A percentile compares a stretch with the other conserved stretches of the same genome.
These are phyloP conservation scores for Drosophila kanapiae DNA, from an alignment of 1,140 invertebrate genomes.

Conservation along the genomic window DNA sequence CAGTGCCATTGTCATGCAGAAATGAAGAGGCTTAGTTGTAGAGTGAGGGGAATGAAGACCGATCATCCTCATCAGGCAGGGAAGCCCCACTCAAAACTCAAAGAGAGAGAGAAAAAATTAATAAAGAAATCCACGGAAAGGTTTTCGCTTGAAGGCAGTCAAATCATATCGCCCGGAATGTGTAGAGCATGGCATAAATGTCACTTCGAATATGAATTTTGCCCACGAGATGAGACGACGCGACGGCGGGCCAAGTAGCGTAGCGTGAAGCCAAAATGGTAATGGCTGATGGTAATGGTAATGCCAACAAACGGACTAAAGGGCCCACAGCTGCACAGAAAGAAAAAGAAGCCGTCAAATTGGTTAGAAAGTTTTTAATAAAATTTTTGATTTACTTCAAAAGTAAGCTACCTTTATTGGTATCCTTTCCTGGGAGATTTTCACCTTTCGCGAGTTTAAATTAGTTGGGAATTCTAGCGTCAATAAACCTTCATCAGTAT, in stretches of 20 bases:
- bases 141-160: conserved; percentile 54
- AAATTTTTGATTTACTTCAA: too few species aligned
- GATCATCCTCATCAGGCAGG: conserved; percentile 35
- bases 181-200: conserved; percentile 83
- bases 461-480: background rate
- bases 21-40: conserved; percentile 29
- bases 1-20: conserved; percentile 51
- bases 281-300: conserved; percentile 41
- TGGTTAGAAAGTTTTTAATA: too few species aligned
- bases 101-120: conserved; percentile 12
- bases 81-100: conserved; percentile 14
- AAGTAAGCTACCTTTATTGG: background rate
- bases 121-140: conserved; percentile 46
- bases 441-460: background rate
- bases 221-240: conserved; percentile 53
- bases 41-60: conserved; percentile 1
- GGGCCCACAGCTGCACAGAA: conserved; percentile 1
- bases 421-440: background rate
- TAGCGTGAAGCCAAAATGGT: conserved; percentile 72
- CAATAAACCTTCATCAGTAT: background rate
- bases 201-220: conserved; percentile 78
- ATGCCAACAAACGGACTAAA: conserved; percentile 36
- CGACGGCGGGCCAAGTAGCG: conserved; percentile 61
- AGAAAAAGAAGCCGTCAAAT: background rate
- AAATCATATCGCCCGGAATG: conserved; percentile 80